Base-by-base conservation (phyloP, 2,888 invertebrate species). In the Griposia aprilina region DNA sequence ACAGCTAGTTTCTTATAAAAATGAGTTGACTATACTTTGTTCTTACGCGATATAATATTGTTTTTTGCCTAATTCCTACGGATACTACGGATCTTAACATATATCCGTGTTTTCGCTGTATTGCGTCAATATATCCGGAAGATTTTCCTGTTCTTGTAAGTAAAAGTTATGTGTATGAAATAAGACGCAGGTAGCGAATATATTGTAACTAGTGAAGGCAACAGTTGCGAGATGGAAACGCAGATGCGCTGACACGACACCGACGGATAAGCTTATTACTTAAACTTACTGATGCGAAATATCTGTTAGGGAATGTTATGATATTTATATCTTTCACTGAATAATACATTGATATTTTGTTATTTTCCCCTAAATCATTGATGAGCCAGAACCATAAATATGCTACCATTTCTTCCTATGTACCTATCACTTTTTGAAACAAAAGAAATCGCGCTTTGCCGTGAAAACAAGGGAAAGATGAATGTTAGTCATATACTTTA, bases 201-300 rank as follows among this genome's bases (percentile, higher is more conserved):
- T 74, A 69, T 41, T 57, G 55, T 76, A 74, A 81, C 69, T 74
- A 74, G 78, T 76, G 69, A 72, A 85, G 63, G 63, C 74, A 78
- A 77, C 79, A 83, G 77, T 84, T 80, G 76, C 26, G 69, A 78
- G 77, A 83, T 85, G 60, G 72, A 86, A 82, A 76, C 82, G 70
- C 90, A 87, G 87, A 89, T 90, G 88, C 85, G 81, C 77, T 87
- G 87, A 90, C 87, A 88, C 72, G 89, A 78, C 82, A 84, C 82
- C 73, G 78, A 83, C 84, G 85, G 89, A 90, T 89, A 89, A 90
- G 80, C 86, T 86, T 88, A 89, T 91, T 90, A 90, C 88, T 87
- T 84, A 66, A 77, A 88, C 83, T 89, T 90, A 89, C 85, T 91
- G 90, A 81, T 89, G 89, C 84, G 83, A 82, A 85, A 81, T 82